These are phyloP conservation scores for Sturnira hondurensis DNA, from an alignment of 2,113 vertebrate species.

Conservation along the genomic window DNA sequence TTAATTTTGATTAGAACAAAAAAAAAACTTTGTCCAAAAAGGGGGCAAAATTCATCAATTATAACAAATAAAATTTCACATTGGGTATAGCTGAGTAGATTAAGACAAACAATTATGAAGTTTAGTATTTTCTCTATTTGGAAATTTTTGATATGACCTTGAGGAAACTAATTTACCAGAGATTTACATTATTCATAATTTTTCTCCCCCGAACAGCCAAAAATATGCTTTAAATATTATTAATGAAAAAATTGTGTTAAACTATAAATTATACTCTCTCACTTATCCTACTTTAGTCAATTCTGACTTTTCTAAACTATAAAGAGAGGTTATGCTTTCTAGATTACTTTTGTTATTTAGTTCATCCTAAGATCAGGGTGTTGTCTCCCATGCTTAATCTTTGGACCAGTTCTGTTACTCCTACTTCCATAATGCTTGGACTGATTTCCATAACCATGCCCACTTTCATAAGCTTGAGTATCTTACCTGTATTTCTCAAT, in stretches of 20 bases:
- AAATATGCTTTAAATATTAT: not conserved
- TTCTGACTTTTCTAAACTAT: not conserved
- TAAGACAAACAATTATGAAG: not conserved
- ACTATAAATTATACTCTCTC: not conserved
- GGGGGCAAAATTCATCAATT: not conserved
- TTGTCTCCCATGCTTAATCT: not conserved
- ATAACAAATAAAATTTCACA: not conserved
- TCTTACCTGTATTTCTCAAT: not conserved
- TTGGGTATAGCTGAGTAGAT: not conserved
- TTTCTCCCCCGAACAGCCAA: not conserved
- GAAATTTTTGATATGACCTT: not conserved
- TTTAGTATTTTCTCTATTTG: not conserved
- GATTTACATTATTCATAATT: not conserved
- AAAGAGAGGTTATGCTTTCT: not conserved
- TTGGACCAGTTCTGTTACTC: not conserved
- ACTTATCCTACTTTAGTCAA: not conserved
- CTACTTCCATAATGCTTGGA: not conserved
- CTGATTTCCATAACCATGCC: not conserved
- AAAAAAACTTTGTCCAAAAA: not conserved
- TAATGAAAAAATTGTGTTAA: not conserved
- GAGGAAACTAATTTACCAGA: not conserved
- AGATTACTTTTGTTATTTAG: not conserved
- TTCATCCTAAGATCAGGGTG: not conserved
- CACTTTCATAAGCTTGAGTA: not conserved
- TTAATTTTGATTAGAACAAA: slow-evolving; percentile 8